Base-by-base conservation (phyloP, 1,140 invertebrate species). In the Papilio machaon region DNA sequence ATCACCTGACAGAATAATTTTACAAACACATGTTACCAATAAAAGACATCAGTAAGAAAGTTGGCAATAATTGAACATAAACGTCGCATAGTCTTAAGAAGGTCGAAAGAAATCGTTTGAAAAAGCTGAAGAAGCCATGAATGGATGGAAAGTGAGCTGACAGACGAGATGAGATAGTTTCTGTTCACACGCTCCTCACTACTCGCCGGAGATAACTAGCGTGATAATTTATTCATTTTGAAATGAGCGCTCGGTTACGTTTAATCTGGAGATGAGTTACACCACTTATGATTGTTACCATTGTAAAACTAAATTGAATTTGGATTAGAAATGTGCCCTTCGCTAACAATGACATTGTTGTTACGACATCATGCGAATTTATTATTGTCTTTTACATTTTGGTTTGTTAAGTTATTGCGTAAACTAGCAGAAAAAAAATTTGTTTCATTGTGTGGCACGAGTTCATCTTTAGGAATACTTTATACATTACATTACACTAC, bases 71-170 rank as follows among this genome's bases (percentile, higher is more conserved):
- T 85, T 84, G 80, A 84, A 84, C 83, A 82, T 83, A 82, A 85
- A 83, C 84, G 82, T 46, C 77, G 38, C 81, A 82, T 83, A 82
- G 84, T 86, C 80, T 85, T 88, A 86, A 91, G 88, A 89, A 88
- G 87, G 86, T 82, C 81, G 88, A 91, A 94, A 93, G 92, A 94
- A 94, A 94, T 93, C 92, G 89, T 85, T 88, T 88, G 86, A 92
- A 93, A 94, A 94, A 94, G 85, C 89, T 90, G 90, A 83, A 89
- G 88, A 87, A 86, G 85, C 92, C 92, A 91, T 92, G 92, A 94
- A 94, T 94, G 92, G 92, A 88, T 93, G 92, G 92, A 94, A 94
- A 94, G 93, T 91, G 90, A 91, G 91, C 86, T 88, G 86, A 83
- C 87, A 83, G 89, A 85, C 88, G 86, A 91, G 86, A 88, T 86